Percentiles rank a stretch among this genome's conserved stretches.
These are phyloP conservation scores for Nemurella pictetii DNA, from an alignment of 2,888 invertebrate genomes.

Conservation along the genomic window DNA sequence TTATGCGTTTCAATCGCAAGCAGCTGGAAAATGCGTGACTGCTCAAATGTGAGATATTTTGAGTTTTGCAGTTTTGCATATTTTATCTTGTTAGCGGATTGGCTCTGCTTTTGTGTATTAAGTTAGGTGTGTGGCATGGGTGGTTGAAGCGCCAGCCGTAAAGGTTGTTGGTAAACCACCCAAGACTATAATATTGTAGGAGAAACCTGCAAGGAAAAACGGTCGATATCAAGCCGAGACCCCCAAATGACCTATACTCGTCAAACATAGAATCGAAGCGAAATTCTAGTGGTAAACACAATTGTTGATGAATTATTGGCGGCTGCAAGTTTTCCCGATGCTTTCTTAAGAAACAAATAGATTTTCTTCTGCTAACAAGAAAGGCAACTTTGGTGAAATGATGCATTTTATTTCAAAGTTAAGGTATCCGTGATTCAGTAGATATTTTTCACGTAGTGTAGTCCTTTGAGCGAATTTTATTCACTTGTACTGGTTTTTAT, in stretches of 20 bases:
- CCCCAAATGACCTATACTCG: not conserved
- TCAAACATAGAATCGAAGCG: not conserved
- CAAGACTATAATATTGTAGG: not conserved
- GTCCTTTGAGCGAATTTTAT: not conserved
- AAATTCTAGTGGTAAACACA: not conserved
- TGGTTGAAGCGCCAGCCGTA: not conserved
- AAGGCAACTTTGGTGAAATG: not conserved
- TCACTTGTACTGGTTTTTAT: not conserved
- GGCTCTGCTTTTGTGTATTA: not conserved
- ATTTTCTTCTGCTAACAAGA: not conserved
- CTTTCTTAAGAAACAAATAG: not conserved
- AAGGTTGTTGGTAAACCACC: not conserved
- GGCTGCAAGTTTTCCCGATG: not conserved
- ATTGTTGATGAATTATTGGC: constrained; percentile 4
- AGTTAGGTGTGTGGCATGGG: not conserved
- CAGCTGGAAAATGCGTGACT: too few relatives aligned
- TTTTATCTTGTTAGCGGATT: not conserved
- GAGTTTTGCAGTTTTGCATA: not conserved
- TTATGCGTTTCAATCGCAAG: too few relatives aligned
- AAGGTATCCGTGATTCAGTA: not conserved
- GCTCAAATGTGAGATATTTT: not conserved
- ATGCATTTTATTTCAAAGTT: not conserved
- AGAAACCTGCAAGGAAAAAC: not conserved
- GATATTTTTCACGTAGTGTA: not conserved
- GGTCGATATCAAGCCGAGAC: not conserved